Percentiles rank a stretch among this genome's conserved stretches.
Evolutionary conservation across 2,888 invertebrate genomes (phyloP).

Genomic region (Strigamia maritima): DNA sequence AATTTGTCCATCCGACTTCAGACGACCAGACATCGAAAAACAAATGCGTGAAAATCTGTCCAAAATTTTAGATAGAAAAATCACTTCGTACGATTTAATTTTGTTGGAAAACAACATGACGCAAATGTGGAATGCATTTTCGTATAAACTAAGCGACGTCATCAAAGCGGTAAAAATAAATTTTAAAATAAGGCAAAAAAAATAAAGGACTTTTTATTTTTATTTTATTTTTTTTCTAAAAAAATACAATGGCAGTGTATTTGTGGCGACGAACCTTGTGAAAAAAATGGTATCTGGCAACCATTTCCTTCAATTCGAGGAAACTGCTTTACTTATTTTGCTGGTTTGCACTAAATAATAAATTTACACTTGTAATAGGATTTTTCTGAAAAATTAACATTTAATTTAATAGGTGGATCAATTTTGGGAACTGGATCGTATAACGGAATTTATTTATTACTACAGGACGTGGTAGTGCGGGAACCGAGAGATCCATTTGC

Average conservation of each 20-base stretch:
- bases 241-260: background rate
- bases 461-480: background rate
- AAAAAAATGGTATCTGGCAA: background rate
- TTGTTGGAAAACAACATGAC: background rate
- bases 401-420: background rate
- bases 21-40: background rate
- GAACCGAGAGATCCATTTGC: background rate
- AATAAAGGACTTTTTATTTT: background rate
- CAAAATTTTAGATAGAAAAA: background rate
- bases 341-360: background rate
- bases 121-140: background rate
- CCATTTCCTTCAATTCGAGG: background rate
- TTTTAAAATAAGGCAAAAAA: background rate
- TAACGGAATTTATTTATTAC: background rate
- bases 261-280: background rate
- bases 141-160: background rate
- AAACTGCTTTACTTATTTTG: background rate
- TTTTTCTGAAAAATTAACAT: background rate
- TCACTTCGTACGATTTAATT: background rate
- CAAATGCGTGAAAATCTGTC: background rate
- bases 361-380: background rate
- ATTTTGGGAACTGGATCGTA: background rate
- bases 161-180: background rate
- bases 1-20: background rate
- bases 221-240: too few species aligned